Evolutionary conservation across 2,797 vertebrate species (phyloP), one percentile per base, ranked within the genome.

Genomic region (Heliangelus exortis): DNA sequence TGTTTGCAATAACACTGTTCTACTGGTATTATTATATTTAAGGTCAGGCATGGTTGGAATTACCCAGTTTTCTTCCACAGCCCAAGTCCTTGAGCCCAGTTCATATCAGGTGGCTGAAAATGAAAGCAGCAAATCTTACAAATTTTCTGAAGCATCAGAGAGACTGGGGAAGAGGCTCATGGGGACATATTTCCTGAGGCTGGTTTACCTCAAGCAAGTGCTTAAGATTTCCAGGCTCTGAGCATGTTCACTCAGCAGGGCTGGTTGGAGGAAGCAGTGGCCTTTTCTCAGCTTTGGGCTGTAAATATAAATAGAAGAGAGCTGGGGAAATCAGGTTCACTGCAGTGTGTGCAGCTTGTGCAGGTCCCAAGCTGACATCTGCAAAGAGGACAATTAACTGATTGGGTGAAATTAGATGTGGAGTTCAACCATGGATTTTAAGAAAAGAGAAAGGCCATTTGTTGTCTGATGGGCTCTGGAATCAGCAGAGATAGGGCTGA

Each of bases 331-430:
- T 26, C 1, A 1, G 1, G 0, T 72, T 81, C 31, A 33, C 41
- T 36, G 16, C 0, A 1, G 51, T 8, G 10, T 55, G 58, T 0
- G 0, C 57, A 73, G 67, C 1, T 6, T 11, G 39, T 21, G 48
- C 34, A 47, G 25, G 68, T 54, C 69, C 67, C 29, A 2, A 2
- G 1, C 34, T 7, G 8, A 28, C 21, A 54, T 47, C 84, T 82
- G 71, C 55, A 51, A 80, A 61, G 53, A 79, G 31, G 21, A 75
- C 68, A 77, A 74, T 76, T 43, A 63, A 41, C 55, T 63, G 67
- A 66, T 50, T 23, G 53, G 6, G 3, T 39, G 67, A 63, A 91
- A 91, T 53, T 11, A 63, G 58, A 47, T 1, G 0, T 25, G 29
- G 66, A 68, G 39, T 11, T 88, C 0, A 5, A 2, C 14, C 45